phyloP scores from a whole-genome alignment of 2,888 invertebrate genomes.

The Microchrysa polita region DNA sequence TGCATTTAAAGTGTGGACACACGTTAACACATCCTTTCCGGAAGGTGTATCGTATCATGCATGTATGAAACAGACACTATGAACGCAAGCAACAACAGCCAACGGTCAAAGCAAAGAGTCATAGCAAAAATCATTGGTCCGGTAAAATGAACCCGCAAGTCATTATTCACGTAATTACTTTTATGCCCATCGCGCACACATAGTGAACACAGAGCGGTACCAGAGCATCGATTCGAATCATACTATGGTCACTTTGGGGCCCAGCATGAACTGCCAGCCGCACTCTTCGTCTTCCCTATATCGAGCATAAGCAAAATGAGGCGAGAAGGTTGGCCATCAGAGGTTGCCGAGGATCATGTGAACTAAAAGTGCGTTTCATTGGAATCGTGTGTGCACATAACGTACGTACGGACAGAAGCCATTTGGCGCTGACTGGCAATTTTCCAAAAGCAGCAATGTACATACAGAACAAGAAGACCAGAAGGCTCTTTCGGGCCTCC shows the following conservation, averaged over 20 bases:
- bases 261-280: background rate
- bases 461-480: too few relatives aligned
- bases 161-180: constrained; percentile 40
- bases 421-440: constrained; percentile 1
- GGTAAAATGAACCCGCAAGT: constrained; percentile 30
- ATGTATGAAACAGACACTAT: too few relatives aligned
- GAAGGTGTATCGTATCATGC: too few relatives aligned
- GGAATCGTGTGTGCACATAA: too few relatives aligned
- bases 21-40: background rate
- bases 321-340: too few relatives aligned
- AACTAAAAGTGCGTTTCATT: too few relatives aligned
- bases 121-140: constrained; percentile 29
- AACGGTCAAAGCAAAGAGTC: background rate
- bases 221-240: background rate
- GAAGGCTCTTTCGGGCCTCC: background rate
- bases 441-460: background rate
- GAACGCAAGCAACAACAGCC: too few relatives aligned
- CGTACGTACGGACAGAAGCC: background rate
- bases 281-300: too few relatives aligned
- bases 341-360: too few relatives aligned
- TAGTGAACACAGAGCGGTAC: background rate
- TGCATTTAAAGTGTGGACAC: background rate
- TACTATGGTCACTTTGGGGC: background rate
- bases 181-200: constrained; percentile 15
- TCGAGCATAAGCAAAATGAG: too few relatives aligned